These are phyloP conservation scores for Autographa pulchrina DNA, from an alignment of 2,888 invertebrate genomes.

Conservation along the genomic window DNA sequence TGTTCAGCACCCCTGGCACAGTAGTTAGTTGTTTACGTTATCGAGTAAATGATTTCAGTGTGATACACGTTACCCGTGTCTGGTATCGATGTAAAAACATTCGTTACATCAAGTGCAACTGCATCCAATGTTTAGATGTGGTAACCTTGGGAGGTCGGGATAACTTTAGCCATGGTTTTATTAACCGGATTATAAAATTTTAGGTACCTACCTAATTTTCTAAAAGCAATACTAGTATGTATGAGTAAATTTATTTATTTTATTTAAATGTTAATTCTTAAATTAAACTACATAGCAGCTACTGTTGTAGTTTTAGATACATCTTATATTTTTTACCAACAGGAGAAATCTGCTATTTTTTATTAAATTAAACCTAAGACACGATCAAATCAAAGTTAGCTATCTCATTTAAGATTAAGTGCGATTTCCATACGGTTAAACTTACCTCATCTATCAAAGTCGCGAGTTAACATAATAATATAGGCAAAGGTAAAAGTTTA, in stretches of 20 bases:
- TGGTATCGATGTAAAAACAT: slow-evolving; percentile 27
- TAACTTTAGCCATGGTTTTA: background rate
- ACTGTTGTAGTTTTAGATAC: too few relatives aligned
- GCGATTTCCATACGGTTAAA: background rate
- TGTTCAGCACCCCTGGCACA: slow-evolving; percentile 33
- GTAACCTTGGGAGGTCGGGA: slow-evolving; percentile 2
- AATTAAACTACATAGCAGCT: too few relatives aligned
- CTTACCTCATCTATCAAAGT: background rate
- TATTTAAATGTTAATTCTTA: too few relatives aligned
- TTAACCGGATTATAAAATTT: too few relatives aligned
- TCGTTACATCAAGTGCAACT: slow-evolving; percentile 34
- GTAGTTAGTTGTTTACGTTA: slow-evolving; percentile 52
- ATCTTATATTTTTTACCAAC: too few relatives aligned
- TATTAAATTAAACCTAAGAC: background rate
- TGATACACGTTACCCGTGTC: slow-evolving; percentile 47
- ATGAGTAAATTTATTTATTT: too few relatives aligned
- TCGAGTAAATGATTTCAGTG: slow-evolving; percentile 53
- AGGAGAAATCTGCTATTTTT: too few relatives aligned
- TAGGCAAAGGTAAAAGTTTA: background rate
- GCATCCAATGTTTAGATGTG: slow-evolving; percentile 32
- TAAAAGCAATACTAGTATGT: too few relatives aligned
- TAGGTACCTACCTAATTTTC: too few relatives aligned
- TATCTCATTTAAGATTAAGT: background rate
- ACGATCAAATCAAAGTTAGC: background rate
- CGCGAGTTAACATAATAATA: background rate